Conservation (phyloP, 2,888 invertebrate genomes). For the Dinocampus coccinellae region DNA sequence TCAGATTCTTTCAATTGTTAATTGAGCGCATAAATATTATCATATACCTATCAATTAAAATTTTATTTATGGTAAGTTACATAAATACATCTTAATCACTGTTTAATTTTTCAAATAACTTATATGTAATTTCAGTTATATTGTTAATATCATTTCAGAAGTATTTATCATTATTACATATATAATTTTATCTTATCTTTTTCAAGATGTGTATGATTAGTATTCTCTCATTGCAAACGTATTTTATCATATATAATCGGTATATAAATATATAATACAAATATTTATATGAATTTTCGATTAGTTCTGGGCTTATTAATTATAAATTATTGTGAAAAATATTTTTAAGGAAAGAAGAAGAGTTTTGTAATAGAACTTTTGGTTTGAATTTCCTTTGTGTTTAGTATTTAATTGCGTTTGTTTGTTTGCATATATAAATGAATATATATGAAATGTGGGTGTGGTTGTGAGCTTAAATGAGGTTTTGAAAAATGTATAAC, state of each 20-base stretch:
- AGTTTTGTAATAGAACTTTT: too few species aligned
- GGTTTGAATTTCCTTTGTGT: too few species aligned
- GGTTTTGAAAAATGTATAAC: background rate
- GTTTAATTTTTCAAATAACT: background rate
- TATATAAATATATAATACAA: too few species aligned
- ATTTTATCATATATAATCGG: background rate
- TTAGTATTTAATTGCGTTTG: background rate
- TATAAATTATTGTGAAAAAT: too few species aligned
- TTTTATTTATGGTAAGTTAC: background rate
- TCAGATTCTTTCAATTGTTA: background rate
- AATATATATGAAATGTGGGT: background rate
- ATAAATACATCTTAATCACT: too few species aligned
- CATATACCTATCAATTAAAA: background rate
- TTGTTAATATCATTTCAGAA: background rate
- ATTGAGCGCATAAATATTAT: background rate
- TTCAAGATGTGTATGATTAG: background rate
- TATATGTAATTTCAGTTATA: background rate
- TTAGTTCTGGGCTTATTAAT: too few species aligned
- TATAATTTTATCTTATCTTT: background rate
- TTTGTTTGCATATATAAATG: background rate
- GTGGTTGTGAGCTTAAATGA: background rate
- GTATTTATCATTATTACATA: background rate
- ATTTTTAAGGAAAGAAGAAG: too few species aligned
- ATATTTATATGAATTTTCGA: too few species aligned
- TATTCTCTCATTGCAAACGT: background rate